Conservation (phyloP, 2,888 invertebrate genomes). For the Exephanes ischioxanthus region DNA sequence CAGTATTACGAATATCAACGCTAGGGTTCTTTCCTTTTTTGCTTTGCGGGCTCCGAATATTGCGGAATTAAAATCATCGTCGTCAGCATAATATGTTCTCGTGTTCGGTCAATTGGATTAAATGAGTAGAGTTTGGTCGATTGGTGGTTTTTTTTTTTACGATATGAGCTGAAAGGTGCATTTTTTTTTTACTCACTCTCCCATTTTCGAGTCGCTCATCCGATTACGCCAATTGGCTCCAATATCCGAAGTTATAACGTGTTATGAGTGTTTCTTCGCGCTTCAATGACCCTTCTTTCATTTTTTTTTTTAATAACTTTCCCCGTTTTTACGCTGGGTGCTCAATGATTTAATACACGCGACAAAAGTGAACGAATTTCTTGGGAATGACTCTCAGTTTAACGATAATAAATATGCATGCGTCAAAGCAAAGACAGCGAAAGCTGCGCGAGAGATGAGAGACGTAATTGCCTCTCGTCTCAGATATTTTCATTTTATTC, state of each 20-base stretch:
- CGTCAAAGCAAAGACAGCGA: constrained; percentile 64
- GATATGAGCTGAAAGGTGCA: constrained; percentile 29
- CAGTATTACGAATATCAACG: constrained; percentile 83
- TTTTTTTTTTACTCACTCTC: neutral
- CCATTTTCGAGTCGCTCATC: constrained; percentile 12
- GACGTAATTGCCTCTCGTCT: constrained; percentile 20
- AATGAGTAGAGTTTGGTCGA: constrained; percentile 34
- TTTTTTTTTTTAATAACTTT: neutral
- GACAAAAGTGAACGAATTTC: constrained; percentile 60
- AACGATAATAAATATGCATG: constrained; percentile 73
- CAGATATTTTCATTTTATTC: constrained; percentile 32
- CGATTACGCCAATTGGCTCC: constrained; percentile 24
- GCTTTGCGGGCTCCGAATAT: constrained; percentile 59
- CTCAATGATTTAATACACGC: constrained; percentile 39
- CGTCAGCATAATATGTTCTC: constrained; percentile 17
- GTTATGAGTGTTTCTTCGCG: constrained; percentile 15
- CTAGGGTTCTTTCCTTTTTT: constrained; percentile 74
- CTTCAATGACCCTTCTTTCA: neutral
- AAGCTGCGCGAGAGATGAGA: constrained; percentile 56
- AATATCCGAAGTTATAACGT: constrained; percentile 22
- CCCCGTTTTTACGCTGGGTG: constrained; percentile 15
- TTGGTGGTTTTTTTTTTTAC: constrained; percentile 6
- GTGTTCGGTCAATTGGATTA: constrained; percentile 21
- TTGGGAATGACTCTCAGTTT: constrained; percentile 74
- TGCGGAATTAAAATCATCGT: constrained; percentile 51